Evolutionary conservation across 2,797 vertebrate genomes (phyloP).

Genomic region (Anisognathus igniventris): DNA sequence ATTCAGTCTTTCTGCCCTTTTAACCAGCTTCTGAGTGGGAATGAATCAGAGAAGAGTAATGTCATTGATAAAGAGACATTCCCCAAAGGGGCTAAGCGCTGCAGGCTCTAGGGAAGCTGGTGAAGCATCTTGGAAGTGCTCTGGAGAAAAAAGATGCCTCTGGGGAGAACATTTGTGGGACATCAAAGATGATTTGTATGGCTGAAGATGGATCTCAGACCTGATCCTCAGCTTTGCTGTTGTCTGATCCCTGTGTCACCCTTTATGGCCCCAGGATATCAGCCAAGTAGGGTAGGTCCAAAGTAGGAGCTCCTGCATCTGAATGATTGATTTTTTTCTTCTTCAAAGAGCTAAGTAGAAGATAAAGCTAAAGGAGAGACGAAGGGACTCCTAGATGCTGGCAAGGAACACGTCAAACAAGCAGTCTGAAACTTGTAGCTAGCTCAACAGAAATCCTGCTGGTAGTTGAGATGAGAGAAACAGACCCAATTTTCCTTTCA

Average conservation of each 20-base stretch:
- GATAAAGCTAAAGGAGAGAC: neutral
- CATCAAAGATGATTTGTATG: rapidly evolving
- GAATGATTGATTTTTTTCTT: neutral
- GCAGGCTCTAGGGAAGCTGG: neutral
- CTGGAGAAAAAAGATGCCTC: neutral
- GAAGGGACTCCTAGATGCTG: neutral
- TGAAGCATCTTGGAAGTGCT: neutral
- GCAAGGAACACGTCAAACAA: neutral
- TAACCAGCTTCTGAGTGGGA: neutral
- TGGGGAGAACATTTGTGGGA: neutral
- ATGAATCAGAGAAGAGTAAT: neutral
- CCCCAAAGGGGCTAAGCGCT: neutral
- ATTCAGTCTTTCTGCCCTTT: neutral
- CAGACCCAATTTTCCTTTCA: neutral
- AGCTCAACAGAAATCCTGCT: neutral
- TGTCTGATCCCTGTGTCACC: neutral
- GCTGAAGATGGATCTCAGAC: neutral
- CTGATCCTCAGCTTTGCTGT: neutral
- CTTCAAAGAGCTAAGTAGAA: neutral
- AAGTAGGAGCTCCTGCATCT: neutral
- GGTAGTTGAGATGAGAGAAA: neutral
- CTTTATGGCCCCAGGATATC: neutral
- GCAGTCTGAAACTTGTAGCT: neutral
- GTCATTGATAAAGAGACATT: rapidly evolving
- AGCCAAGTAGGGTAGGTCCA: neutral